Percentiles rank a stretch among this genome's conserved stretches.
Conservation (phyloP, 2,113 vertebrate genomes). For the Chloropsis cyanopogon region DNA sequence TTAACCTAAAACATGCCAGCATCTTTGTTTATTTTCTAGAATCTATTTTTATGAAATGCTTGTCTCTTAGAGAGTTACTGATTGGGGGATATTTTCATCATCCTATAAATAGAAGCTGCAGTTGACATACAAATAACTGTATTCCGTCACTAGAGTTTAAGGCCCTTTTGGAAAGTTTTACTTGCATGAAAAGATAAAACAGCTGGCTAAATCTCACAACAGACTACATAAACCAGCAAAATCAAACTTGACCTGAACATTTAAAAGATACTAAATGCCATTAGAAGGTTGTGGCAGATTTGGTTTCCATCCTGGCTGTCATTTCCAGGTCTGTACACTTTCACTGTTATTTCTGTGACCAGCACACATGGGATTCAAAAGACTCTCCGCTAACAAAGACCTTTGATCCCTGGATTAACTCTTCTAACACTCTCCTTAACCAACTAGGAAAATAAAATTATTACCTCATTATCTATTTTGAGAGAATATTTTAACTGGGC, state of each 20-base stretch:
- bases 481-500: constrained; percentile 19
- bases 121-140: constrained; percentile 35
- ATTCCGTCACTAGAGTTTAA: background rate
- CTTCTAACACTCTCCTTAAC: constrained; percentile 22
- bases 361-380: background rate
- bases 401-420: constrained; percentile 38
- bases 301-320: background rate
- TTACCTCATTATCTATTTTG: constrained; percentile 38
- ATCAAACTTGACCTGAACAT: background rate
- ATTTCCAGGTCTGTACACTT: constrained; percentile 1
- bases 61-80: constrained; percentile 13
- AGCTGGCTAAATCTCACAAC: background rate
- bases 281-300: background rate
- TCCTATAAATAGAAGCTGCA: constrained; percentile 35
- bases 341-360: constrained; percentile 15
- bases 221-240: background rate
- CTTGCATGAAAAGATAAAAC: background rate
- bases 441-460: constrained; percentile 42
- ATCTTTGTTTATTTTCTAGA: background rate
- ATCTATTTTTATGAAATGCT: constrained; percentile 42
- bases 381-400: constrained; percentile 34
- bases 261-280: background rate
- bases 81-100: constrained; percentile 45
- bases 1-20: background rate
- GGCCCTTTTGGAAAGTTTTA: constrained; percentile 5